Conservation (phyloP, 1,140 invertebrate species). For the Drosophila tropicalis region DNA sequence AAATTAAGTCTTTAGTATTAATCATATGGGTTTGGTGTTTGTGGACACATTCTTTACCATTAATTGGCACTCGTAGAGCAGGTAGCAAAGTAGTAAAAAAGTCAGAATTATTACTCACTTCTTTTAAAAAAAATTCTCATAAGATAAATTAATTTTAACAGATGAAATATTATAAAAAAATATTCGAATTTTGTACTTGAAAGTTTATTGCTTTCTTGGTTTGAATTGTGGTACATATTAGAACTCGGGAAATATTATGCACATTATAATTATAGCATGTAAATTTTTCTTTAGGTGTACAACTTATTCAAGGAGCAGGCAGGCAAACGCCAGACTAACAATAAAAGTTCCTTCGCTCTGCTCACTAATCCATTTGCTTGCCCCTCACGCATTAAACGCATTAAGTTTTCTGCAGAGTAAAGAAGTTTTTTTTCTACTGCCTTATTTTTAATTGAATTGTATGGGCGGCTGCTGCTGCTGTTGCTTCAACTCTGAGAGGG, state of each 20-base stretch:
- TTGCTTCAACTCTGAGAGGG: neutral
- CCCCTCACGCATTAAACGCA: slow-evolving; percentile 78
- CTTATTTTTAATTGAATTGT: slow-evolving; percentile 78
- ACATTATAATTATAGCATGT: neutral
- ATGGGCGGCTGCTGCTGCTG: slow-evolving; percentile 43
- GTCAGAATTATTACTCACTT: too few relatives aligned
- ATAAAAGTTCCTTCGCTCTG: slow-evolving; percentile 34
- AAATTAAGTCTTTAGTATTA: too few relatives aligned
- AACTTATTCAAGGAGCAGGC: neutral
- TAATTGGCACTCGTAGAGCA: too few relatives aligned
- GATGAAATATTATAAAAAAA: too few relatives aligned
- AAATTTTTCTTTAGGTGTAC: slow-evolving; percentile 6
- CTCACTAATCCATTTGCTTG: slow-evolving; percentile 72
- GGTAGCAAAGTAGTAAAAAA: too few relatives aligned
- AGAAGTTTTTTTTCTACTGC: slow-evolving; percentile 16
- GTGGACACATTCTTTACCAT: too few relatives aligned
- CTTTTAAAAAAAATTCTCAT: too few relatives aligned
- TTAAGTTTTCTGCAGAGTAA: slow-evolving; percentile 56
- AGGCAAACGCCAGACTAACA: slow-evolving; percentile 15
- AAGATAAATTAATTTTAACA: too few relatives aligned
- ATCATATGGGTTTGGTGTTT: too few relatives aligned
- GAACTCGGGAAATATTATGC: neutral
- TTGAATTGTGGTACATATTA: too few relatives aligned
- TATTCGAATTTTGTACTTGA: too few relatives aligned
- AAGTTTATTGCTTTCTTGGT: too few relatives aligned